Percentiles rank a stretch among this genome's conserved stretches.
Conservation (phyloP, 2,888 invertebrate species). For the Lasioglossum pauxillum region DNA sequence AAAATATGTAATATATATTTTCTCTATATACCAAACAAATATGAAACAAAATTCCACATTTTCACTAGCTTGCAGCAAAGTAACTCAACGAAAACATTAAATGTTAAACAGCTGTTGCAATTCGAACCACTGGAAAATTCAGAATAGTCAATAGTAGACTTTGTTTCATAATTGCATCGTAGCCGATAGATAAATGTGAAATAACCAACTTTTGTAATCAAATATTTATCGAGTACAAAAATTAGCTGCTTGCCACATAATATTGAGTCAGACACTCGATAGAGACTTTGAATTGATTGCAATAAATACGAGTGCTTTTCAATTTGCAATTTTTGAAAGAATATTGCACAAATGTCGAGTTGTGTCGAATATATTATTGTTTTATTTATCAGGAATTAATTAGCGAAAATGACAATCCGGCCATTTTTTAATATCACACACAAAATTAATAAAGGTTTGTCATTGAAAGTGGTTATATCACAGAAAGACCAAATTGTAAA, state of each 20-base stretch:
- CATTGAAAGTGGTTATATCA: background rate
- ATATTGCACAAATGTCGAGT: no score
- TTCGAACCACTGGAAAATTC: background rate
- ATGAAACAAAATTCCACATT: background rate
- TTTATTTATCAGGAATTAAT: background rate
- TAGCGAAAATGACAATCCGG: background rate
- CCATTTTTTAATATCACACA: background rate
- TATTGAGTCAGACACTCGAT: no score
- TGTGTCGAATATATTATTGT: no score
- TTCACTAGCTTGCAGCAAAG: background rate
- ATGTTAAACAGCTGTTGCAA: background rate
- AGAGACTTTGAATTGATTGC: no score
- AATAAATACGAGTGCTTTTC: no score
- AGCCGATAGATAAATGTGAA: background rate
- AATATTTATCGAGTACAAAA: background rate
- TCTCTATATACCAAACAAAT: background rate
- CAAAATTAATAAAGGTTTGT: background rate
- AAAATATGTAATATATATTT: background rate
- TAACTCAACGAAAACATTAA: no score
- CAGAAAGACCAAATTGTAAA: background rate
- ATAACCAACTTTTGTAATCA: background rate
- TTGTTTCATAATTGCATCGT: background rate
- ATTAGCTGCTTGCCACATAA: background rate
- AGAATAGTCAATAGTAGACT: background rate
- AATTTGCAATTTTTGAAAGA: no score